Base-by-base conservation (phyloP, 2,113 vertebrate species). In the Erythrocercus mccallii region DNA sequence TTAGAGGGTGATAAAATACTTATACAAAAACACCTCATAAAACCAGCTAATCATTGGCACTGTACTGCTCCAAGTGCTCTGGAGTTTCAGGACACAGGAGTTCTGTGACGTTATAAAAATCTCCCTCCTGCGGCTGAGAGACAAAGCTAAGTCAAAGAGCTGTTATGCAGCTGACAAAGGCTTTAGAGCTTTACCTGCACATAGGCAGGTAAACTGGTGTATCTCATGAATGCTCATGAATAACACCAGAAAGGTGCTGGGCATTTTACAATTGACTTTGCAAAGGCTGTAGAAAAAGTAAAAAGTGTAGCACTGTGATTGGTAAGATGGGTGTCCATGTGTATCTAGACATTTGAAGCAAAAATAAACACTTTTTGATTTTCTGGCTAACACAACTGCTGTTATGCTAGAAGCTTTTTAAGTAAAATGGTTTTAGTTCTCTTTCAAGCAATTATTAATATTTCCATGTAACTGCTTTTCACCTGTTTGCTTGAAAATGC, bases 301-400 rank as follows among this genome's bases (percentile, higher is more conserved):
- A 44, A 53, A 94, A 61, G 38, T 19, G 6, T 7, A 40, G 6
- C 47, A 27, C 19, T 11, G 2, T 21, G 5, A 45, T 12, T 15
- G n/a, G 3, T 20, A 47, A 57, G 2, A 10, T 5, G 62, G 15
- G 20, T 27, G 7, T 23, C 21, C 6, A 3, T 12, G 21, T 28
- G 2, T 35, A 61, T 31, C 33, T 19, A 44, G 37, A 47, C 19
- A 84, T 10, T 33, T 0, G 0, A 5, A n/a, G 16, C 5, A 56
- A 48, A 90, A 88, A 54, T 11, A 61, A 82, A 60, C 15, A 18
- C 3, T 27, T 53, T 6, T 7, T 54, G 30, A 56, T 48, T 58
- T 47, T 56, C 27, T 56, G 33, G 18, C 31, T 73, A 81, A 73
- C 11, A 58, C n/a, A 83, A 47, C 18, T 21, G 28, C 13, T 31